A percentile compares a stretch with the other conserved stretches of the same genome.
Evolutionary conservation across 2,797 vertebrate genomes (phyloP).

Genomic region (Pseudocheirus occidentalis): DNA sequence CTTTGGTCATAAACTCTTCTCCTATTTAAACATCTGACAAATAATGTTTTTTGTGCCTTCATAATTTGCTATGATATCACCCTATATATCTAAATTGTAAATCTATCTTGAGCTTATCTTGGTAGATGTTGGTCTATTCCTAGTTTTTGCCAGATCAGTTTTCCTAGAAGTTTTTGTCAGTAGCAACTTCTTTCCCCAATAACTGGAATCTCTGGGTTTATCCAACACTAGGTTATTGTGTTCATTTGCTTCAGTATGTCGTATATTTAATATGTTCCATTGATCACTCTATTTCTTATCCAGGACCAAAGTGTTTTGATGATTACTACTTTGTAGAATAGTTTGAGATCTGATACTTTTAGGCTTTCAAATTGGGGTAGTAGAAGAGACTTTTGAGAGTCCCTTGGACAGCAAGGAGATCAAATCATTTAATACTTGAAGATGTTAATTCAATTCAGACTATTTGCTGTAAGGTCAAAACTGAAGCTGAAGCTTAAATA

Average conservation of each 20-base stretch:
- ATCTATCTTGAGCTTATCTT: neutral
- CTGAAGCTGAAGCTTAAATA: too few relatives aligned
- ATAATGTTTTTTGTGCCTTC: neutral
- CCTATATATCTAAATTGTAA: neutral
- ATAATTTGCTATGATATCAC: neutral
- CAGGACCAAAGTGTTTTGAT: neutral
- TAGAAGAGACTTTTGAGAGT: neutral
- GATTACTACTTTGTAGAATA: neutral
- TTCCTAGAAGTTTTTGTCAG: neutral
- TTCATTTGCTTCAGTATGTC: neutral
- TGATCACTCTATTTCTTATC: neutral
- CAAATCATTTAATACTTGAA: neutral
- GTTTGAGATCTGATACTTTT: neutral
- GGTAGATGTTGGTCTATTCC: neutral
- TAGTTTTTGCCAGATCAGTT: neutral
- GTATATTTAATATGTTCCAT: neutral
- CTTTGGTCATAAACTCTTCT: neutral
- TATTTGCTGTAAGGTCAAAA: neutral
- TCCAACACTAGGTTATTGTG: neutral
- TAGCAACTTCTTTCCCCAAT: neutral
- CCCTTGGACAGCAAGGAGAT: neutral
- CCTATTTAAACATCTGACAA: neutral
- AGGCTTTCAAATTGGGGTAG: neutral
- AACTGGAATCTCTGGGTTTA: neutral
- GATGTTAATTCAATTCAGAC: neutral